Evolutionary conservation across 2,113 vertebrate genomes (phyloP), one percentile per base, ranked within the genome.

Genomic region (Polypterus bichir): DNA sequence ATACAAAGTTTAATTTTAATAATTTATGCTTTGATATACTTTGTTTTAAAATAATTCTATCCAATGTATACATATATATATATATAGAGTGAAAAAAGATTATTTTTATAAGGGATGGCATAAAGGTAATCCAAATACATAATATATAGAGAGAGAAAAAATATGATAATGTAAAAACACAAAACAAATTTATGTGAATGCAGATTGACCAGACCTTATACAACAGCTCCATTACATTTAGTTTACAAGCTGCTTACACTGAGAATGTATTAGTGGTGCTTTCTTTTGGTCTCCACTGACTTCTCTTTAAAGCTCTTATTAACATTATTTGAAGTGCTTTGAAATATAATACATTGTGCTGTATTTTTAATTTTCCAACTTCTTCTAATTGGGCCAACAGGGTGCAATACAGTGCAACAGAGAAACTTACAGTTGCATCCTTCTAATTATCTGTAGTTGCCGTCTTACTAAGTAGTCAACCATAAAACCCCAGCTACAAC

Each of bases 41-140:
- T 61, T 65, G 9, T 59, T 53, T 46, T 8, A 48, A 54, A 59
- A 70, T 61, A 64, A 69, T 48, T 49, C 60, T 74, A 69, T 61
- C 74, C 71, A 80, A 78, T 79, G 77, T 9, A 51, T 73, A 61
- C 81, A 79, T 73, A 81, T 66, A 59, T 76, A 67, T 69, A 76
- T 70, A 80, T 59, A 73, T 2, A 27, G 27, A 27, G 27, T 27
- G 27, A 27, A 27, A 27, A 27, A 27, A 27, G 27, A 27, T 27
- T 74, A 66, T 72, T 76, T 71, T 74, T 74, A 72, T 81, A 81
- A 74, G 80, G 74, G 76, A 83, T 86, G 84, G 83, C 83, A 87
- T 86, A 87, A 84, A 64, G 46, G 79, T 81, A 73, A 70, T 84
- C 74, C 74, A 78, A 80, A 76, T 82, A 72, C 71, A 79, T 81